phyloP scores from a whole-genome alignment of 1,140 invertebrate species.

The Bombyx mandarina region DNA sequence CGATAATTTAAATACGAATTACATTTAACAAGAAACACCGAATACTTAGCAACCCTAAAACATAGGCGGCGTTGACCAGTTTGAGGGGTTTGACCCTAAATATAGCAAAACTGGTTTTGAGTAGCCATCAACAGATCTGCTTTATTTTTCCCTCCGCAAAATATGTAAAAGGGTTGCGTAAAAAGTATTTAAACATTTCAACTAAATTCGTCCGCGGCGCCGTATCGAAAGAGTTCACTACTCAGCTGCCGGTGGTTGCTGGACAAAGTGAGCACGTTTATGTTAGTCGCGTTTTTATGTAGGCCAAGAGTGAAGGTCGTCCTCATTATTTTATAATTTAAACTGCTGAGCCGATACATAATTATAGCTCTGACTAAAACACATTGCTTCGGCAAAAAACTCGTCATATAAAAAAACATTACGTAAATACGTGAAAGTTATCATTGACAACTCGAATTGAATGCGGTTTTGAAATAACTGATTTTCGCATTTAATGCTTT shows the following conservation, averaged over 20 bases:
- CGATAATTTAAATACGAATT: too few relatives aligned
- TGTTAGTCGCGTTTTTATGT: slow-evolving; percentile 32
- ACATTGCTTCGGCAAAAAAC: background rate
- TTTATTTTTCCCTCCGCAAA: too few relatives aligned
- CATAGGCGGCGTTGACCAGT: too few relatives aligned
- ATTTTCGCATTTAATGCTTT: background rate
- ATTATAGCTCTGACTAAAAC: slow-evolving; percentile 1
- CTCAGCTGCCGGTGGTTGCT: slow-evolving; percentile 31
- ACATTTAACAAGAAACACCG: too few relatives aligned
- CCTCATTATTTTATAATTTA: slow-evolving; percentile 44
- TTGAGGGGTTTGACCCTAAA: too few relatives aligned
- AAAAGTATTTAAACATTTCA: too few relatives aligned
- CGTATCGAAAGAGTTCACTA: too few relatives aligned
- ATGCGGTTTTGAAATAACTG: background rate
- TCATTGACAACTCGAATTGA: background rate
- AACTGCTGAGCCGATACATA: slow-evolving; percentile 14
- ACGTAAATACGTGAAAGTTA: slow-evolving; percentile 4
- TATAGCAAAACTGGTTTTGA: too few relatives aligned
- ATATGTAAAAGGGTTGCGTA: too few relatives aligned
- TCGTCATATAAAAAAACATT: slow-evolving; percentile 1
- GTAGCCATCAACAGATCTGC: too few relatives aligned
- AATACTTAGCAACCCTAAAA: too few relatives aligned
- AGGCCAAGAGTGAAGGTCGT: slow-evolving; percentile 30
- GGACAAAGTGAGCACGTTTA: slow-evolving; percentile 23
- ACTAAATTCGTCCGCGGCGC: too few relatives aligned